Conservation (phyloP, 2,888 invertebrate species). For the Chymomyza amoena region DNA sequence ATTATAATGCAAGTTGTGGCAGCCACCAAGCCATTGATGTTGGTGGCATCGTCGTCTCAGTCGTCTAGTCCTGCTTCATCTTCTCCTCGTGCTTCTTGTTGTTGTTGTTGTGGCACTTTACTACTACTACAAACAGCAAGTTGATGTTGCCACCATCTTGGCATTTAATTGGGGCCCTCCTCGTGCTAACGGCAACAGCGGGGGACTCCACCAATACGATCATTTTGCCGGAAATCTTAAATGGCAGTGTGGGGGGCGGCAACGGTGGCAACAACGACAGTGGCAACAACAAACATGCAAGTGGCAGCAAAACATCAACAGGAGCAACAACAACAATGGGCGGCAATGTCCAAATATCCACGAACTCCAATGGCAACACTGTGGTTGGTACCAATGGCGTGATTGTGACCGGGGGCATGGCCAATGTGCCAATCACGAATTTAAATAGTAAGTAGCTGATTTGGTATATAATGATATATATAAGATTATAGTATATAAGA, state of each 20-base stretch:
- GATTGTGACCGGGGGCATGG: slow-evolving; percentile 69
- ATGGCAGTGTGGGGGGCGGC: slow-evolving; percentile 52
- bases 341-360: slow-evolving; percentile 28
- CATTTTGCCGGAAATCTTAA: slow-evolving; percentile 73
- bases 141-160: slow-evolving; percentile 78
- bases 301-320: slow-evolving; percentile 39
- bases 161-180: slow-evolving; percentile 79
- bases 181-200: slow-evolving; percentile 78
- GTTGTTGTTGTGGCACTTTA: slow-evolving; percentile 44
- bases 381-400: slow-evolving; percentile 67
- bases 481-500: too few relatives aligned
- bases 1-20: slow-evolving; percentile 61
- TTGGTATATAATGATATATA: neutral
- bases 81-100: slow-evolving; percentile 14
- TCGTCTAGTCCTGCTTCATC: slow-evolving; percentile 38
- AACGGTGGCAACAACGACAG: slow-evolving; percentile 35
- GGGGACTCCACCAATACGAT: slow-evolving; percentile 78
- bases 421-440: slow-evolving; percentile 71
- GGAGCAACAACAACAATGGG: slow-evolving; percentile 32
- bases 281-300: slow-evolving; percentile 44
- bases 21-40: slow-evolving; percentile 53
- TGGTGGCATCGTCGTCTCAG: too few relatives aligned
- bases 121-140: slow-evolving; percentile 70
- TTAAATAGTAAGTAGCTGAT: slow-evolving; percentile 72
- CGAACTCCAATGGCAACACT: slow-evolving; percentile 46